Evolutionary conservation across 2,888 invertebrate species (phyloP).

Genomic region (Xanthia togata): DNA sequence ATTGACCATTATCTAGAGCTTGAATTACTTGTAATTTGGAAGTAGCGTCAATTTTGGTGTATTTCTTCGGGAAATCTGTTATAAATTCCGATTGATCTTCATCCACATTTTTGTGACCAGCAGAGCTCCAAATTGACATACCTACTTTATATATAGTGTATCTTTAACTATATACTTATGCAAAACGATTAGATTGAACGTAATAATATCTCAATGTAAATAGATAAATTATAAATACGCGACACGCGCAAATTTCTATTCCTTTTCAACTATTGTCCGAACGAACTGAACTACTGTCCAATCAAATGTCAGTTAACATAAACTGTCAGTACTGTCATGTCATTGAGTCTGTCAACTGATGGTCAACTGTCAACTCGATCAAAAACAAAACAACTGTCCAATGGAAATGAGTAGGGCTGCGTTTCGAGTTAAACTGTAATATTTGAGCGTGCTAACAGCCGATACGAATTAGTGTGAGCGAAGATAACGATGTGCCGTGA

Average conservation of each 20-base stretch:
- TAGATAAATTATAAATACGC: constrained; percentile 8
- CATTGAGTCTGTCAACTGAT: no score
- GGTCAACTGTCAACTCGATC: no score
- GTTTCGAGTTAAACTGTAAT: no score
- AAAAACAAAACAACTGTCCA: no score
- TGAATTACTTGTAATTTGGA: constrained; percentile 72
- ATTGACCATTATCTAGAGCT: constrained; percentile 72
- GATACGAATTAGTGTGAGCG: no score
- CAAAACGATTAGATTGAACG: constrained; percentile 1
- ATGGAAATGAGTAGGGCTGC: no score
- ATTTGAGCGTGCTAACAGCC: no score
- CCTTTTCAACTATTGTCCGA: not conserved
- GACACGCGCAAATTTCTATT: not conserved
- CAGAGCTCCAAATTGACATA: constrained; percentile 67
- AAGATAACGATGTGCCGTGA: no score
- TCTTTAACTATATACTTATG: constrained; percentile 12
- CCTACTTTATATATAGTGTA: constrained; percentile 9
- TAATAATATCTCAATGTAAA: constrained; percentile 5
- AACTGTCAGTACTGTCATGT: not conserved
- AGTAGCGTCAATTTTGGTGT: constrained; percentile 67
- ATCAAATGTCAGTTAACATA: not conserved
- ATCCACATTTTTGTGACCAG: constrained; percentile 66
- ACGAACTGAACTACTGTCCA: no score
- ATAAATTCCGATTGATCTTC: constrained; percentile 60
- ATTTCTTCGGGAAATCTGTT: constrained; percentile 59